Conservation (phyloP, 2,797 vertebrate genomes). For the Oophaga sylvatica region DNA sequence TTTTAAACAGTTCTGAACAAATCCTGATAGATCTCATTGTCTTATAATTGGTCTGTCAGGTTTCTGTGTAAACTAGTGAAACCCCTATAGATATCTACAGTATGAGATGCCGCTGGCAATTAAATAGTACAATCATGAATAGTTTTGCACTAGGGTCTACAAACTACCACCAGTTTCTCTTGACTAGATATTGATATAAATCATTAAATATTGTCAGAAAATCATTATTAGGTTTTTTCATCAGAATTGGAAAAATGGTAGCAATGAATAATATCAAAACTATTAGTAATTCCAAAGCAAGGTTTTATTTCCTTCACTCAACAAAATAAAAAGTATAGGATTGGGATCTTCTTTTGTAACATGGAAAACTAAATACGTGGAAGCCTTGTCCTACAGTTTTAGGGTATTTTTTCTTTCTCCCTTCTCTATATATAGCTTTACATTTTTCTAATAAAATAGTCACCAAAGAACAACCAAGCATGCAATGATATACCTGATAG, state of each 20-base stretch:
- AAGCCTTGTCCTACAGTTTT: not conserved
- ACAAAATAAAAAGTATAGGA: not conserved
- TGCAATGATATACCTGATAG: not conserved
- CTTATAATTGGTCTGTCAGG: not conserved
- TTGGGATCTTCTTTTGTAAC: not conserved
- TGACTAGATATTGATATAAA: not conserved
- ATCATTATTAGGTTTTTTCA: not conserved
- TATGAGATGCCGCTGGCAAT: not conserved
- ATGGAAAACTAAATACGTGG: constrained; percentile 4
- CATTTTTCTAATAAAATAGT: not conserved
- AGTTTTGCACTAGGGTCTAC: not conserved
- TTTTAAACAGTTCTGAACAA: too few species aligned
- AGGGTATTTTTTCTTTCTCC: not conserved
- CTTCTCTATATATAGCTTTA: not conserved
- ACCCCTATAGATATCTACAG: not conserved
- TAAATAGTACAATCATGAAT: not conserved
- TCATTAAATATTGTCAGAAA: not conserved
- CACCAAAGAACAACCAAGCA: not conserved
- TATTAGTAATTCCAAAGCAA: not conserved
- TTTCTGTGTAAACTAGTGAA: not conserved
- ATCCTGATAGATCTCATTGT: too few species aligned
- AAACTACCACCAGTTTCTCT: not conserved
- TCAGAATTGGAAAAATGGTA: not conserved
- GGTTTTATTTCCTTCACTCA: not conserved
- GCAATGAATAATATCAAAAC: not conserved